These are phyloP conservation scores for Poecilus cupreus DNA, from an alignment of 2,888 invertebrate genomes.

Conservation along the genomic window DNA sequence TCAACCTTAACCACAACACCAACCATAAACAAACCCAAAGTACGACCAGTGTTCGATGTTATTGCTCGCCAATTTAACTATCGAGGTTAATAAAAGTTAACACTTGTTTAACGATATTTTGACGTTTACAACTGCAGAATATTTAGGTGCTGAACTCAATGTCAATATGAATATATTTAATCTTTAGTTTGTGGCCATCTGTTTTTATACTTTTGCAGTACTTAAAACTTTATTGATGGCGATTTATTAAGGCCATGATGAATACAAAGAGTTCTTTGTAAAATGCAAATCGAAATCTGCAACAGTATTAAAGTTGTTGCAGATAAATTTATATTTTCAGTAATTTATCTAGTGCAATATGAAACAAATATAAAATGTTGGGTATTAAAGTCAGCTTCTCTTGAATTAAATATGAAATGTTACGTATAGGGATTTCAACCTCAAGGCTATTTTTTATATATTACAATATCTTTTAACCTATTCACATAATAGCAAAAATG, in stretches of 20 bases:
- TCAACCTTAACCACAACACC: neutral
- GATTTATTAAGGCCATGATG: neutral
- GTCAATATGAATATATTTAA: neutral
- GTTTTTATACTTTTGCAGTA: neutral
- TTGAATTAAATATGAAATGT: too few species aligned
- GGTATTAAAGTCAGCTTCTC: too few species aligned
- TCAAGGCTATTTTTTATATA: too few species aligned
- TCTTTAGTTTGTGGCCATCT: neutral
- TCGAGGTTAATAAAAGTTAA: constrained; percentile 12
- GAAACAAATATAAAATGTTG: too few species aligned
- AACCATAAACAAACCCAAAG: constrained; percentile 1
- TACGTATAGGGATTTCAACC: too few species aligned
- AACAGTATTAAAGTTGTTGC: neutral
- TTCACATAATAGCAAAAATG: too few species aligned
- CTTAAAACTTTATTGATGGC: neutral
- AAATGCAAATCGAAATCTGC: constrained; percentile 16
- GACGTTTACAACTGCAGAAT: neutral
- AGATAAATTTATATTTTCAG: too few species aligned
- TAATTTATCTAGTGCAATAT: too few species aligned
- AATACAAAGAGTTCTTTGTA: constrained; percentile 19
- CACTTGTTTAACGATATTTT: neutral
- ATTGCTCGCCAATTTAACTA: neutral
- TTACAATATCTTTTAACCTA: too few species aligned
- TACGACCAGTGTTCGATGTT: neutral
- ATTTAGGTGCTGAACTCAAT: neutral